phyloP scores from a whole-genome alignment of 2,113 vertebrate species.

The Malurus alboscapulatus region DNA sequence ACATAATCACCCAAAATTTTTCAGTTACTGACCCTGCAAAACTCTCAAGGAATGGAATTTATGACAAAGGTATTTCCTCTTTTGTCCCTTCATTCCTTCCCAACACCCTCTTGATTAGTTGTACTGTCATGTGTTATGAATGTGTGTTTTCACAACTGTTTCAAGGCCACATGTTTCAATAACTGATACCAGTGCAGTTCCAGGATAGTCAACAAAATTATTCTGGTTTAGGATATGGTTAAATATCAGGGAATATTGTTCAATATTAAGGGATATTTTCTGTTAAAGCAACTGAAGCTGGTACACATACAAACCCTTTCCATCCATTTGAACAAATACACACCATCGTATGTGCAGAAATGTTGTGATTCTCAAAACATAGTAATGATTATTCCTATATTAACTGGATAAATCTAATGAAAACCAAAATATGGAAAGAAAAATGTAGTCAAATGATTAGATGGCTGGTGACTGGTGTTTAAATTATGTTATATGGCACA shows the following conservation, averaged over 20 bases:
- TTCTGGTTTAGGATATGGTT: background rate
- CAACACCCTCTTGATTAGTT: background rate
- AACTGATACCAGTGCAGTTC: background rate
- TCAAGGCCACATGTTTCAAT: background rate
- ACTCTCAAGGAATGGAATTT: background rate
- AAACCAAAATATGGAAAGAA: background rate
- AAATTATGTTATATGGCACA: background rate
- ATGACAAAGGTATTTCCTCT: background rate
- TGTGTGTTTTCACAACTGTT: background rate
- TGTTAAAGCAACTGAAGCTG: background rate
- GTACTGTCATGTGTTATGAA: background rate
- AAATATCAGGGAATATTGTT: background rate
- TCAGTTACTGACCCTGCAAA: background rate
- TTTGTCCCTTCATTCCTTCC: background rate
- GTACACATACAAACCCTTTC: background rate
- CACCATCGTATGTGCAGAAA: background rate
- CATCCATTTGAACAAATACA: background rate
- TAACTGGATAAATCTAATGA: background rate
- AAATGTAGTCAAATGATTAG: background rate
- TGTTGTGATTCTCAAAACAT: background rate
- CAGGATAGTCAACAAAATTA: background rate
- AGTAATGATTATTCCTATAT: background rate
- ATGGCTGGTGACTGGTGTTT: background rate
- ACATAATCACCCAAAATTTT: background rate
- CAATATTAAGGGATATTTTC: background rate